Evolutionary conservation across 1,140 invertebrate genomes (phyloP), one percentile per base, ranked within the genome.

Genomic region (Ditylenchus dipsaci): DNA sequence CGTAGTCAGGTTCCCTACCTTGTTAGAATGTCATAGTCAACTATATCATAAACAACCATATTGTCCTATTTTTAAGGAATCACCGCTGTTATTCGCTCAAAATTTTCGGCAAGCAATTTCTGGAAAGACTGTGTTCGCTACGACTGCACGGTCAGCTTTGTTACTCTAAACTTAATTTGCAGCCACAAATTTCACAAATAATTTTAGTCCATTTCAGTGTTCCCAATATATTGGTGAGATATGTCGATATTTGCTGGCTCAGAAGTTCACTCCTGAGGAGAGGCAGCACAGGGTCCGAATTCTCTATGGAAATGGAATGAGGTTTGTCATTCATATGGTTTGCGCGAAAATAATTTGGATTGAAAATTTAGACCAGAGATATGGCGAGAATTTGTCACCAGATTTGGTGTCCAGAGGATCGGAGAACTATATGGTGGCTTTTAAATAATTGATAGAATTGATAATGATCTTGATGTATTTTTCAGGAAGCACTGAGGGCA

Each of bases 181-280:
- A 13, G 43, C 43, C n/a, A n/a, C n/a, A n/a, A n/a, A n/a, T 38
- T 38, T 38, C 33, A 38, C 3, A 38, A 38, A n/a, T n/a, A n/a
- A 38, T 38, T 38, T 38, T 38, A 38, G n/a, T n/a, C n/a, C n/a
- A n/a, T n/a, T n/a, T n/a, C n/a, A 38, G 33, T 38, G n/a, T 53
- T 53, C 23, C 23, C 95, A 98, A 82, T 98, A 98, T 82, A 97
- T 98, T 80, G 95, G 95, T 13, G 95, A 99, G 86, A 95, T 97
- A 87, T 96, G 93, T 82, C 89, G 95, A 13, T 99, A 98, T 85
- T 88, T 98, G 30, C 85, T 98, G 65, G 90, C 91, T n/a, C 90
- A 92, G 58, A 89, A 90, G 15, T 85, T 87, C 1, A 88, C 88
- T 67, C 86, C 89, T 1, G 87, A 89, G 58, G 93, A 97, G 79